These are phyloP conservation scores for Bombus picipes DNA, from an alignment of 1,140 invertebrate species.

Conservation along the genomic window DNA sequence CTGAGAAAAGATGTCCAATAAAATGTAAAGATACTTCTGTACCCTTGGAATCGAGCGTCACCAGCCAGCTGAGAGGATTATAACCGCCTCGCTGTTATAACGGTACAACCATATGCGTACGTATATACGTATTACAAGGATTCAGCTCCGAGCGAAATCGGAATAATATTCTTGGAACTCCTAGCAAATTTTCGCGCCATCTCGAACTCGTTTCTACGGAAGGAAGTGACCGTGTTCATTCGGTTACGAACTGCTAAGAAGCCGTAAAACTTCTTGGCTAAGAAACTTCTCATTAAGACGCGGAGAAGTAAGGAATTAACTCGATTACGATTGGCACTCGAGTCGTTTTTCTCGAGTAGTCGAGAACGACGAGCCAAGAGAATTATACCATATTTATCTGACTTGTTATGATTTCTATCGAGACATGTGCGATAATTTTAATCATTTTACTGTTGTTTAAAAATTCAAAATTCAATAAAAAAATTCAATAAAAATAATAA, in stretches of 20 bases:
- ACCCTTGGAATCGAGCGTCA: slow-evolving; percentile 71
- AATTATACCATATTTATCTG: background rate
- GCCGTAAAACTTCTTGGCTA: slow-evolving; percentile 67
- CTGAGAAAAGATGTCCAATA: slow-evolving; percentile 72
- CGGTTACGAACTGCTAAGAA: slow-evolving; percentile 60
- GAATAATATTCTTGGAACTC: slow-evolving; percentile 37
- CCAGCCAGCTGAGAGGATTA: slow-evolving; percentile 70
- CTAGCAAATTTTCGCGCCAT: background rate
- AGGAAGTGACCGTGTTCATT: slow-evolving; percentile 54
- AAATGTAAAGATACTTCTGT: slow-evolving; percentile 70
- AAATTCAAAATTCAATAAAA: no score
- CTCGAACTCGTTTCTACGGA: background rate
- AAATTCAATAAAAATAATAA: no score
- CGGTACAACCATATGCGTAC: slow-evolving; percentile 62
- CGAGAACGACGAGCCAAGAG: background rate
- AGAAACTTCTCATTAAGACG: slow-evolving; percentile 70
- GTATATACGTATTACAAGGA: slow-evolving; percentile 49
- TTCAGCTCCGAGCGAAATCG: slow-evolving; percentile 56
- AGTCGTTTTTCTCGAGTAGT: no score
- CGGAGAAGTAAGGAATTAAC: slow-evolving; percentile 72
- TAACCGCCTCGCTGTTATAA: slow-evolving; percentile 61
- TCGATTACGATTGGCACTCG: background rate
- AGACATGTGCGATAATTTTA: no score
- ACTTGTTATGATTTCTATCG: background rate
- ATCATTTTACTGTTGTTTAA: background rate